Evolutionary conservation across 1,140 invertebrate species (phyloP), one percentile per base, ranked within the genome.

Genomic region (Rhagoletis zephyria): DNA sequence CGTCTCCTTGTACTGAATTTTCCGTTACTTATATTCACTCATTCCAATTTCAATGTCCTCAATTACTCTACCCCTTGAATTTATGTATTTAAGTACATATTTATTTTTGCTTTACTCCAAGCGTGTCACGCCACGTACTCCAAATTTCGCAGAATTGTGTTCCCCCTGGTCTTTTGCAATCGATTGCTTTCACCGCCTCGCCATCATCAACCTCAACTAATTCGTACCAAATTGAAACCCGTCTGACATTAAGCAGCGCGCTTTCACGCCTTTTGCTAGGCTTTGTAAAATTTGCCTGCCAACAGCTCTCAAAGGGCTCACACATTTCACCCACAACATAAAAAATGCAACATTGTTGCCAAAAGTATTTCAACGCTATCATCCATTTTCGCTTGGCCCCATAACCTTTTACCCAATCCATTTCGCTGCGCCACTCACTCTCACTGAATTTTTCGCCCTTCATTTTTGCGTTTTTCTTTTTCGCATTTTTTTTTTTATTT

Each of bases 351-450:
- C 74, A 81, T 59, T 81, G 74, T 81, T 81, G 45, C 74, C 74
- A 81, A 81, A 81, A 81, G 74, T 81, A 81, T 81, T 81, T 81
- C 74, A 81, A 81, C 48, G 74, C 74, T 81, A 16, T 51, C 74
- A 81, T 81, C 45, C 45, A 56, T 81, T 81, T 81, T 59, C 74
- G 14, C 56, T 81, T 81, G 74, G 74, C 51, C 40, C 74, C 74
- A 81, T 48, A 81, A 81, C 74, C 48, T 81, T 81, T 16, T 42
- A 5, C 45, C 48, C 42, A 81, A 5, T 7, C 14, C 42, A 59
- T 56, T 81, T 7, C 45, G 70, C 74, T 56, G 14, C 48, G 0
- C 48, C 14, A 56, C 74, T 51, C 48, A 19, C 74, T 81, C 74
- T 3, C n/a, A 81, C n/a, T 81, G 42, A 16, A 56, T 5, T 67